These are phyloP conservation scores for Columba livia DNA, from an alignment of 2,113 vertebrate species.

Conservation along the genomic window DNA sequence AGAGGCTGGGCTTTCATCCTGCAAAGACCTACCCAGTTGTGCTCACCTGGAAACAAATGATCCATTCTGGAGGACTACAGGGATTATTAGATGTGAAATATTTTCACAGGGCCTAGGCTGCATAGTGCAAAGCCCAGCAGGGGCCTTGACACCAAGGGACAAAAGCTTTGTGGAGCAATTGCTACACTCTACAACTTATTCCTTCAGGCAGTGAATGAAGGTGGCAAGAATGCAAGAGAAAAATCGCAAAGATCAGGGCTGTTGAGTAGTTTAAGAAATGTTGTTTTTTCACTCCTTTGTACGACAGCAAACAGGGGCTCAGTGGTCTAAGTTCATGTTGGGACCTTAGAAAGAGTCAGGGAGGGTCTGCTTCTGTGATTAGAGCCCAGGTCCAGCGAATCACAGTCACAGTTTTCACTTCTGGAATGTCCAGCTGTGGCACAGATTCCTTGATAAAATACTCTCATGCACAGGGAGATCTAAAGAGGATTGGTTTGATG, in stretches of 20 bases:
- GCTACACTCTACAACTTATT: background rate
- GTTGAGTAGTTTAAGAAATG: background rate
- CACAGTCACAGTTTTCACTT: background rate
- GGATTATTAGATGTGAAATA: accelerated
- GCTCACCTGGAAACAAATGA: background rate
- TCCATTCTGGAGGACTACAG: background rate
- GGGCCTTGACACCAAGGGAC: background rate
- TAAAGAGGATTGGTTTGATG: constrained; percentile 52
- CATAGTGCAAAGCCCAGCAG: background rate
- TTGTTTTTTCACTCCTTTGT: background rate
- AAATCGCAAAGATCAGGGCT: background rate
- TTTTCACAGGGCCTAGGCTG: background rate
- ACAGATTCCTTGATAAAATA: background rate
- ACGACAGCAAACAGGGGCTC: background rate
- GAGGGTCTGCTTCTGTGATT: background rate
- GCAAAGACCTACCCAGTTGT: background rate
- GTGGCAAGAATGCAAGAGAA: background rate
- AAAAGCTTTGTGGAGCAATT: background rate
- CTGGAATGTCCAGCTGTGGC: background rate
- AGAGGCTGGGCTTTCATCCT: background rate
- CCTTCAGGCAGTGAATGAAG: background rate
- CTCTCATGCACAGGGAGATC: background rate
- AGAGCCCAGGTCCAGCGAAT: background rate
- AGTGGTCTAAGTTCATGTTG: background rate
- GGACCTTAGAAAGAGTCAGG: background rate